These are phyloP conservation scores for Phalacrocorax aristotelis DNA, from an alignment of 2,113 vertebrate genomes.

Conservation along the genomic window DNA sequence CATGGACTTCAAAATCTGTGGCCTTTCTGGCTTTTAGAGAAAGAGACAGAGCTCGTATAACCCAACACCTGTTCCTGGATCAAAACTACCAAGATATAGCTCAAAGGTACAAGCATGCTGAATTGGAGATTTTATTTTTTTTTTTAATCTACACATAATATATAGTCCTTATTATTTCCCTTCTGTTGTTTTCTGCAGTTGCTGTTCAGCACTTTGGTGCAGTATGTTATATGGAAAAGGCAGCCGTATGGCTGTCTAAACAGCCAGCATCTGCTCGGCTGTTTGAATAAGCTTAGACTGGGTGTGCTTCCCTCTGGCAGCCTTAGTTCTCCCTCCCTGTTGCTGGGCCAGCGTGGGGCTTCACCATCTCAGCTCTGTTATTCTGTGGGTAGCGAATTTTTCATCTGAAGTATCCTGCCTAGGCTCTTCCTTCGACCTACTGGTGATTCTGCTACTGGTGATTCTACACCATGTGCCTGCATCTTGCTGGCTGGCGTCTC, in stretches of 20 bases:
- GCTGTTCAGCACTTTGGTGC: not conserved
- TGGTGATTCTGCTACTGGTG: accelerated
- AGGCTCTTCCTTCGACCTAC: accelerated
- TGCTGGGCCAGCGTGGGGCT: not conserved
- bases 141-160: not conserved
- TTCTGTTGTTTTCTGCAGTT: constrained; percentile 56
- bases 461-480: not conserved
- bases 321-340: not conserved
- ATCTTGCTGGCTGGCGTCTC: accelerated
- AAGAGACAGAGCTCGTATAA: not conserved
- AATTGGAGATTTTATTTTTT: not conserved
- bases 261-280: constrained; percentile 46
- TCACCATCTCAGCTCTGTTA: not conserved
- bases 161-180: constrained; percentile 28
- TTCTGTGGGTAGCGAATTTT: accelerated
- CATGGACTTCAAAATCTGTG: not conserved
- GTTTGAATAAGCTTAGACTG: not conserved
- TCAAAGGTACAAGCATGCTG: not conserved
- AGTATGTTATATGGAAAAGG: not conserved
- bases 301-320: not conserved
- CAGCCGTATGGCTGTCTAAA: constrained; percentile 27
- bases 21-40: not conserved
- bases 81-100: not conserved
- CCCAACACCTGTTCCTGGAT: not conserved
- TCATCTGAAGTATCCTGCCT: not conserved